Evolutionary conservation across 2,113 vertebrate genomes (phyloP), one percentile per base, ranked within the genome.

Genomic region (Solea senegalensis): DNA sequence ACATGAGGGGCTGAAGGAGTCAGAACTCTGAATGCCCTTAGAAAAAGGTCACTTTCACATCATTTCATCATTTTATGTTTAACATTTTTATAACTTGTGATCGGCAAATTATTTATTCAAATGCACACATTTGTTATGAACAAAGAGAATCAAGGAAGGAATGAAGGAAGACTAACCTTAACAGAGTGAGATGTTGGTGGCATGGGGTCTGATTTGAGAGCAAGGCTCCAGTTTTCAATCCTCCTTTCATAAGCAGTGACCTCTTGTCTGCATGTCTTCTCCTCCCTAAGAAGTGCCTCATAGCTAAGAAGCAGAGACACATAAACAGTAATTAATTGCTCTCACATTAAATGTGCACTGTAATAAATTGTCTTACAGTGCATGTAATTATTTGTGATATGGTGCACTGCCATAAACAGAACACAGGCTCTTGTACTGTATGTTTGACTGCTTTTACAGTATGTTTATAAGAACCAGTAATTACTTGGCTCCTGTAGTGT

Each of bases 201-300:
- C 76, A 88, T 89, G 76, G 83, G 78, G 27, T 89, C 85, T 56
- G 81, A 72, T 71, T 90, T 91, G 40, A 81, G 90, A 72, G 73
- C 46, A 74, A 90, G 56, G 2, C 83, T 86, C 94, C 96, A 97
- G 1, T 85, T 85, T 83, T 96, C 95, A 44, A 97, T 93, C 92
- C 95, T 98, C 83, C 92, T 96, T 59, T 98, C 94, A 58, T 95
- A 91, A 49, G 93, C 86, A 53, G 21, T 82, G 51, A 98, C 84
- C 72, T 98, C 96, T 81, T 94, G 95, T 81, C 78, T 90, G 44
- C 87, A 88, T 21, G 67, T 91, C 85, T 90, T 94, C 83, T 98
- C 96, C 60, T 97, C 95, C 77, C 95, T 96, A 83, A 96, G 73
- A 78, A 97, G 94, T 49, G 95, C 92, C 76, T 97, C 95, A 50